Evolutionary conservation across 2,113 vertebrate genomes (phyloP).

Genomic region (Zosterops hypoxanthus): DNA sequence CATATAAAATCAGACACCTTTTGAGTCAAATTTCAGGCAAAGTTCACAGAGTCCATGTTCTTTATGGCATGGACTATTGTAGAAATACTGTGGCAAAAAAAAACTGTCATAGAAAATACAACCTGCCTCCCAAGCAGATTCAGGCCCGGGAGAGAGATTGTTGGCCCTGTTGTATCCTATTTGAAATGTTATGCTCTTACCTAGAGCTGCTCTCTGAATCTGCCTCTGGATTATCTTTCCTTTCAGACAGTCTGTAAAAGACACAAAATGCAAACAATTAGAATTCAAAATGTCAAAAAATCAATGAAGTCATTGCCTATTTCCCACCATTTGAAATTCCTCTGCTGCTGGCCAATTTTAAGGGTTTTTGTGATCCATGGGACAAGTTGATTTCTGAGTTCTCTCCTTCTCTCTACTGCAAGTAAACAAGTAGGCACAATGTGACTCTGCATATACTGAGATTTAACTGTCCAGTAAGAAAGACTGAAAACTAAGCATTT

Average conservation of each 20-base stretch:
- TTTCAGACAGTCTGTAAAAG: slow-evolving; percentile 85
- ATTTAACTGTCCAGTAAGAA: background rate
- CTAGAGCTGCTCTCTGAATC: slow-evolving; percentile 83
- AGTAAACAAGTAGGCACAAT: background rate
- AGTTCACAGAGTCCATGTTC: background rate
- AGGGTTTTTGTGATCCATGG: background rate
- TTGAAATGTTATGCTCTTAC: slow-evolving; percentile 69
- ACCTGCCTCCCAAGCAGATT: background rate
- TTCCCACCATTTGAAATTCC: background rate
- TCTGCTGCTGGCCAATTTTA: background rate
- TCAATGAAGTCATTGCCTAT: background rate
- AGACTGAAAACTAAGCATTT: background rate
- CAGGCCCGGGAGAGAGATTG: background rate
- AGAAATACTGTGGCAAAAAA: background rate
- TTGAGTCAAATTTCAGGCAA: background rate
- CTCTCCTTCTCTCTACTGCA: background rate
- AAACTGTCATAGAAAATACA: background rate
- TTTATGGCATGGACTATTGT: background rate
- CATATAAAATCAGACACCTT: background rate
- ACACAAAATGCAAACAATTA: background rate
- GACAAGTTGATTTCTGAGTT: background rate
- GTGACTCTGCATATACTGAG: background rate
- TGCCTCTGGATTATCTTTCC: slow-evolving; percentile 80
- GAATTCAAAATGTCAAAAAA: background rate
- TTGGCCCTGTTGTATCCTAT: background rate